Base-by-base conservation (phyloP, 2,113 vertebrate species). In the Polyodon spathula region DNA sequence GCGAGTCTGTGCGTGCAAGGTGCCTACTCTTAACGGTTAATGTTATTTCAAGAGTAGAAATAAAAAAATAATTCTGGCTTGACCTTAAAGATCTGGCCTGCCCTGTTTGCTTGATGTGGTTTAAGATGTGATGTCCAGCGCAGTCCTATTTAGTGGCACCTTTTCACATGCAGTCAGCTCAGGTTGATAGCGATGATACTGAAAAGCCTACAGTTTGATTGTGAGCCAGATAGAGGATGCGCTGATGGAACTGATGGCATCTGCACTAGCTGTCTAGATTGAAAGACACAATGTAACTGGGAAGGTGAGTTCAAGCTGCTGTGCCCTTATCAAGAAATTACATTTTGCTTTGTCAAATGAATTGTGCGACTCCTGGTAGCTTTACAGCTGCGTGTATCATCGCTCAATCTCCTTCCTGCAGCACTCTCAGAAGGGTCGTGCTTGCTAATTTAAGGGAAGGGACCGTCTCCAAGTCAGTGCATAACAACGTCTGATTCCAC, bases 81-180 rank as follows among this genome's bases (percentile, higher is more conserved):
- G 88, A 89, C 88, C 86, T 84, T 76, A 74, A 74, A 73, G 78
- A 81, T 71, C 66, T 65, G 16, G 59, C 76, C 67, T 71, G 70
- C 75, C 59, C 72, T 77, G 64, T 78, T 81, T 82, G 77, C 79
- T 85, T 80, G 79, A 86, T 87, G 81, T 65, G 71, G 77, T 80
- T 86, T 77, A 79, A 75, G 84, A 83, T 82, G 81, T 71, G 78
- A 76, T 79, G 79, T 86, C 79, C 78, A 77, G 77, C 72, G 59
- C 77, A 71, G 78, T 81, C 81, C 84, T 84, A 73, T 77, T 84
- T 83, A 84, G 78, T 66, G 61, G 65, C 69, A 64, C 72, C 80
- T 80, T 84, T 85, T 85, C 85, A 78, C 73, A 54, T 40, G 68
- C 76, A 71, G 81, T 81, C 76, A 77, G 78, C 78, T 82, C 70